phyloP scores from a whole-genome alignment of 2,888 invertebrate genomes.

The Patella ulyssiponensis region DNA sequence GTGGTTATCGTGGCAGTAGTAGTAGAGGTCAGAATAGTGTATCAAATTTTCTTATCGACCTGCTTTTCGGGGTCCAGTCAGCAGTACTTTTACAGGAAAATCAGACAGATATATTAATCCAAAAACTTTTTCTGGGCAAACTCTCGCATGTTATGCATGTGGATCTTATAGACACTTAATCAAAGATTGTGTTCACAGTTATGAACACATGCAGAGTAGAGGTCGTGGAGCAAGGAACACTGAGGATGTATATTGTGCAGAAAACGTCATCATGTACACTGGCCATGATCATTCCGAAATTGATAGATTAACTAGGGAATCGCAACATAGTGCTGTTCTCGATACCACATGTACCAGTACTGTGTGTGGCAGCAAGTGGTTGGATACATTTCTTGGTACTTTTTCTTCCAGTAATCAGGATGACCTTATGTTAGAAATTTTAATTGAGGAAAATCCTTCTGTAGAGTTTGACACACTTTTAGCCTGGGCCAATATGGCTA shows the following conservation, averaged over 20 bases:
- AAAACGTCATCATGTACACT: neutral
- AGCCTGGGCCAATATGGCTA: conserved; percentile 26
- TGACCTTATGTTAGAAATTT: conserved; percentile 18
- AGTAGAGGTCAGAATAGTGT: neutral
- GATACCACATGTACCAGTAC: neutral
- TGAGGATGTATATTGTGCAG: too few relatives aligned
- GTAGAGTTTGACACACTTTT: conserved; percentile 8
- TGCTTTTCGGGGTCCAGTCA: neutral
- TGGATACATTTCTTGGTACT: neutral
- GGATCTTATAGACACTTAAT: conserved; percentile 4
- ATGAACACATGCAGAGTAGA: too few relatives aligned
- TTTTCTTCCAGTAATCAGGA: neutral
- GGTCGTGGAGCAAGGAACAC: too few relatives aligned
- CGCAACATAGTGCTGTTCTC: neutral
- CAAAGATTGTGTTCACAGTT: too few relatives aligned
- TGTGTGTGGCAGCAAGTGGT: neutral
- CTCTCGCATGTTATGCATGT: neutral
- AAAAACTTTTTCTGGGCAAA: neutral
- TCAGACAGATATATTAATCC: neutral
- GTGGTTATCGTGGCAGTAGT: neutral
- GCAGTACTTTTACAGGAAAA: neutral
- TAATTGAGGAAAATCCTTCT: conserved; percentile 10
- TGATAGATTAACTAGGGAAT: neutral
- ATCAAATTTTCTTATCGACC: neutral
- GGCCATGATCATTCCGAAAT: neutral